Base-by-base conservation (phyloP, 2,113 vertebrate species). In the Salvelinus alpinus region DNA sequence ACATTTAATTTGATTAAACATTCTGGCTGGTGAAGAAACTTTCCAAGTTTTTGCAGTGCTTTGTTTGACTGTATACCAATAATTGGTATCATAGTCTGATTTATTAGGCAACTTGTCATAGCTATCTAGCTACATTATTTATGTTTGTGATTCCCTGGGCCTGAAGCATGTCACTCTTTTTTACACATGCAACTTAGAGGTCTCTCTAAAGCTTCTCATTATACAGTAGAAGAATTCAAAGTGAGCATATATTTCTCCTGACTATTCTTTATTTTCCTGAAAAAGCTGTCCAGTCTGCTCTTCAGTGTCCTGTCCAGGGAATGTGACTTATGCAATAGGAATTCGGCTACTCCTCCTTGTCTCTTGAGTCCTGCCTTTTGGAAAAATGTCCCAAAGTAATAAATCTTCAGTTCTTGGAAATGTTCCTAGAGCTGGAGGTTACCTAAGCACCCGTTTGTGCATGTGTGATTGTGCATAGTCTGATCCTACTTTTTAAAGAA, bases 261-360 rank as follows among this genome's bases (percentile, higher is more conserved):
- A 64, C 38, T 38, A 59, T 78, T 68, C 68, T 67, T 27, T 27
- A 85, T 70, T 78, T 76, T 82, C 68, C 70, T 22, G 67, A 73
- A 62, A 66, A 14, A 76, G 54, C 77, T 80, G 86, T 67, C 70
- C 69, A 71, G 31, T 22, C 47, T 70, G 70, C 47, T 64, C 44
- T 48, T 76, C 51, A 72, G 76, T 69, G 79, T 64, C 22, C 9
- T 77, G 70, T 80, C 69, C 59, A 65, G 78, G 74, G 88, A 82
- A 82, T 81, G 31, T 80, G 76, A 74, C 74, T 86, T 69, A 84
- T 74, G 69, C 77, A 73, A 74, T 77, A 72, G 27, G 70, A 81
- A 73, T 84, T 76, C 2, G 8, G 38, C 38, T 38, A 1, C 29
- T 75, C 47, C 67, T 47, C 24, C 59, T 79, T 66, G 29, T 57